These are phyloP conservation scores for Leptocoma aspasia DNA, from an alignment of 2,113 vertebrate species.

Conservation along the genomic window DNA sequence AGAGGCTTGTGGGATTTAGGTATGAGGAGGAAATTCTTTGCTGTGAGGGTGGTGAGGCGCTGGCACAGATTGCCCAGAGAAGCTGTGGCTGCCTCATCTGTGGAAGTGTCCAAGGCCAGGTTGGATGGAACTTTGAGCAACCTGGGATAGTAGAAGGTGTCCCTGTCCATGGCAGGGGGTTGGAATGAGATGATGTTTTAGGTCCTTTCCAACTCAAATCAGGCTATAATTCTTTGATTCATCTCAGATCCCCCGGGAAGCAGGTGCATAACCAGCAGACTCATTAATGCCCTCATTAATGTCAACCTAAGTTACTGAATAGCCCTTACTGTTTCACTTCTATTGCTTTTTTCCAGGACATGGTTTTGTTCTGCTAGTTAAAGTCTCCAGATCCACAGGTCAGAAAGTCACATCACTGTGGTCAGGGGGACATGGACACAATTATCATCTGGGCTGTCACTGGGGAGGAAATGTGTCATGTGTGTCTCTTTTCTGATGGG, in stretches of 20 bases:
- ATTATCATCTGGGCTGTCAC: rapidly evolving
- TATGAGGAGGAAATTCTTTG: not conserved
- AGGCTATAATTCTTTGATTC: not conserved
- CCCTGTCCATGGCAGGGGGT: not conserved
- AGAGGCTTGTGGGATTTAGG: not conserved
- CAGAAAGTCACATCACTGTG: not conserved
- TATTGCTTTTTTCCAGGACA: not conserved
- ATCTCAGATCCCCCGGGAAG: not conserved
- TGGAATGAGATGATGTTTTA: not conserved
- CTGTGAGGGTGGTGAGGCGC: not conserved
- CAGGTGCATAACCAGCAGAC: not conserved
- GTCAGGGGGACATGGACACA: not conserved
- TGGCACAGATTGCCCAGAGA: not conserved
- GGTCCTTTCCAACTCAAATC: not conserved
- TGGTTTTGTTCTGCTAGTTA: not conserved
- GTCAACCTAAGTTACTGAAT: not conserved
- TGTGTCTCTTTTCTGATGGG: not conserved
- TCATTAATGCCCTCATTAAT: not conserved
- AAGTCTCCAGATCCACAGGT: not conserved
- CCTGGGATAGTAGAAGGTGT: not conserved
- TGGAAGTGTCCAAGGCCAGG: not conserved
- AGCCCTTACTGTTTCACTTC: not conserved
- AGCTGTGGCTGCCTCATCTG: not conserved
- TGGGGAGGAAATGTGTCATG: not conserved
- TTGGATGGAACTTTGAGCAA: not conserved